Evolutionary conservation across 2,113 vertebrate species (phyloP).

Genomic region (Myiagra hebetior): DNA sequence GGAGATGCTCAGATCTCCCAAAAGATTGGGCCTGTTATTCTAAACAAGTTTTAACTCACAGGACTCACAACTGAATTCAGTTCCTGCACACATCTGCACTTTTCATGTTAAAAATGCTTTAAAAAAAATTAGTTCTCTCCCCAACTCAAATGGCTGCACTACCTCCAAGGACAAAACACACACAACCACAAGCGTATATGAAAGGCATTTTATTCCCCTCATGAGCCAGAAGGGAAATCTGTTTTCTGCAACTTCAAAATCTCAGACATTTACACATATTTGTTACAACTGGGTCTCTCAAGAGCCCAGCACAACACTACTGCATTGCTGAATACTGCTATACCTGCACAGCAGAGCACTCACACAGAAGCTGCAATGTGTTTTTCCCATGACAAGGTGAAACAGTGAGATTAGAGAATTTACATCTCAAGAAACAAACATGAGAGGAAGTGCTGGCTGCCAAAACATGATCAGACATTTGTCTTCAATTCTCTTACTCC

Average conservation of each 20-base stretch:
- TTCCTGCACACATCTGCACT: not conserved
- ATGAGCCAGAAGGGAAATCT: not conserved
- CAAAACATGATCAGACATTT: not conserved
- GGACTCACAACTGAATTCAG: not conserved
- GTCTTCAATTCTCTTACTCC: not conserved
- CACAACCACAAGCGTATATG: accelerated
- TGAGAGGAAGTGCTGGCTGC: not conserved
- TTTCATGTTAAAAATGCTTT: not conserved
- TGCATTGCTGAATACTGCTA: not conserved
- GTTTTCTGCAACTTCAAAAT: not conserved
- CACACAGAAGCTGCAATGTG: not conserved
- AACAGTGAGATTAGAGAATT: not conserved
- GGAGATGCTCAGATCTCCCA: not conserved
- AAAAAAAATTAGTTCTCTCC: not conserved
- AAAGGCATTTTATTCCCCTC: not conserved
- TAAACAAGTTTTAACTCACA: not conserved
- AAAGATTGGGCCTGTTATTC: accelerated
- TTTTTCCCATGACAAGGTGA: not conserved
- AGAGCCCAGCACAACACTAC: not conserved
- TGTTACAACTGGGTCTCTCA: not conserved
- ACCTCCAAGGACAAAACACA: not conserved
- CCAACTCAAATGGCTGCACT: not conserved
- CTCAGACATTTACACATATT: not conserved
- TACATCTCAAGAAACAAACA: not conserved
- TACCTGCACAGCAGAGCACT: not conserved